Conservation (phyloP, 2,797 vertebrate genomes). For the Brachymystax lenok region DNA sequence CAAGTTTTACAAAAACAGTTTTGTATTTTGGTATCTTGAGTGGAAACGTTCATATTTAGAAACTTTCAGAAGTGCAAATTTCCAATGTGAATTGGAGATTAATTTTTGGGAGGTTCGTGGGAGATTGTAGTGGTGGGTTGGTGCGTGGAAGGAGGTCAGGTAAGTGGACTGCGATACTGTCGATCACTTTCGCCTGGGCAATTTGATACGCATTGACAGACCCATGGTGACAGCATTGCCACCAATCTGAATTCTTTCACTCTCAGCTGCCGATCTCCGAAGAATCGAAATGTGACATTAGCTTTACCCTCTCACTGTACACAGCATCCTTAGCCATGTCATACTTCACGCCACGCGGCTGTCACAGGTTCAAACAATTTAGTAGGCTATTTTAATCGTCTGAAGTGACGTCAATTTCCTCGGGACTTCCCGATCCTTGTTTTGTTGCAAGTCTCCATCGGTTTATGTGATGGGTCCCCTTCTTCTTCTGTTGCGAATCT, state of each 20-base stretch:
- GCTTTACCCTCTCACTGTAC: constrained; percentile 73
- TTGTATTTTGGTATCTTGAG: constrained; percentile 82
- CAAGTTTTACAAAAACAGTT: constrained; percentile 90
- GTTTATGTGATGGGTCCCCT: constrained; percentile 98
- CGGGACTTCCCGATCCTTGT: constrained; percentile 86
- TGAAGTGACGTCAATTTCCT: constrained; percentile 99
- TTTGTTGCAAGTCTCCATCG: constrained; percentile 98
- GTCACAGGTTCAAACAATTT: constrained; percentile 50
- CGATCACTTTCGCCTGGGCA: constrained; percentile 80
- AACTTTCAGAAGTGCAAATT: constrained; percentile 88
- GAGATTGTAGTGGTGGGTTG: constrained; percentile 32
- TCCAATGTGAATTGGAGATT: constrained; percentile 78
- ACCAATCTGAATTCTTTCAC: constrained; percentile 71
- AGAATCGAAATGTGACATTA: constrained; percentile 76
- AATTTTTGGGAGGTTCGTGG: constrained; percentile 49
- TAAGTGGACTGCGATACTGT: constrained; percentile 76
- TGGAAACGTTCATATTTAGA: constrained; percentile 72
- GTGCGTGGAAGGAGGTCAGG: constrained; percentile 50
- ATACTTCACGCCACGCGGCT: constrained; percentile 76
- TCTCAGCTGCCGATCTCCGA: constrained; percentile 83
- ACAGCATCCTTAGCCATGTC: constrained; percentile 76
- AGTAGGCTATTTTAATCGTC: constrained; percentile 86
- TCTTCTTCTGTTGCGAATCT: constrained; percentile 98
- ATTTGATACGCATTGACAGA: constrained; percentile 81
- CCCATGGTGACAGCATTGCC: constrained; percentile 77